A percentile compares a stretch with the other conserved stretches of the same genome.
These are phyloP conservation scores for Euura saliciscinereae DNA, from an alignment of 1,140 invertebrate species.

Conservation along the genomic window DNA sequence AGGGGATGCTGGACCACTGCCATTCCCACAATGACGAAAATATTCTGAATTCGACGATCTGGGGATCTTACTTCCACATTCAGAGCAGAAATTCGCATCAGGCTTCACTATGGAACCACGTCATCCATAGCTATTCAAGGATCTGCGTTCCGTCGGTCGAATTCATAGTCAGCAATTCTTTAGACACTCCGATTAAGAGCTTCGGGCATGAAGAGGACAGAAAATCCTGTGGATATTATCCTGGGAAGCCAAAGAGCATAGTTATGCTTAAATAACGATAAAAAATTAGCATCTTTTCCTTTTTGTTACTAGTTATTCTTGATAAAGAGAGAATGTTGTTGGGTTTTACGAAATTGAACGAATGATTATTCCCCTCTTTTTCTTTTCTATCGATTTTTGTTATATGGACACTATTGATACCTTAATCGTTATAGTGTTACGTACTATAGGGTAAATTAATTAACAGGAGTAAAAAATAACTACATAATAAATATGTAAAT, in stretches of 20 bases:
- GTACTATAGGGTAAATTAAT: too few relatives aligned
- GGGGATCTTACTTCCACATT: slow-evolving; percentile 74
- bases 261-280: slow-evolving; percentile 19
- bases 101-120: slow-evolving; percentile 68
- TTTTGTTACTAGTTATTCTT: neutral
- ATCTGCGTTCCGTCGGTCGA: slow-evolving; percentile 75
- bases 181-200: slow-evolving; percentile 47
- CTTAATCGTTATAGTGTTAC: too few relatives aligned
- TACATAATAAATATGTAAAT: too few relatives aligned
- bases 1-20: slow-evolving; percentile 59
- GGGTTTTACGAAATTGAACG: too few relatives aligned
- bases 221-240: slow-evolving; percentile 52
- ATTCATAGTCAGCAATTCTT: slow-evolving; percentile 54
- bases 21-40: slow-evolving; percentile 58
- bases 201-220: slow-evolving; percentile 40
- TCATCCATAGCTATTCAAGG: slow-evolving; percentile 71
- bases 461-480: too few relatives aligned
- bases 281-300: slow-evolving; percentile 14
- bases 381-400: too few relatives aligned
- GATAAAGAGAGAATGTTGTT: too few relatives aligned
- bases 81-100: slow-evolving; percentile 41
- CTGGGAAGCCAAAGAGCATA: slow-evolving; percentile 47
- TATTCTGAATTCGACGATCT: slow-evolving; percentile 66
- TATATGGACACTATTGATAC: too few relatives aligned
- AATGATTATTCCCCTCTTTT: too few relatives aligned